A percentile compares a stretch with the other conserved stretches of the same genome.
Evolutionary conservation across 53 echinoderm and acorn worm species (phyloP).

Genomic region (Apostichopus leukothele): DNA sequence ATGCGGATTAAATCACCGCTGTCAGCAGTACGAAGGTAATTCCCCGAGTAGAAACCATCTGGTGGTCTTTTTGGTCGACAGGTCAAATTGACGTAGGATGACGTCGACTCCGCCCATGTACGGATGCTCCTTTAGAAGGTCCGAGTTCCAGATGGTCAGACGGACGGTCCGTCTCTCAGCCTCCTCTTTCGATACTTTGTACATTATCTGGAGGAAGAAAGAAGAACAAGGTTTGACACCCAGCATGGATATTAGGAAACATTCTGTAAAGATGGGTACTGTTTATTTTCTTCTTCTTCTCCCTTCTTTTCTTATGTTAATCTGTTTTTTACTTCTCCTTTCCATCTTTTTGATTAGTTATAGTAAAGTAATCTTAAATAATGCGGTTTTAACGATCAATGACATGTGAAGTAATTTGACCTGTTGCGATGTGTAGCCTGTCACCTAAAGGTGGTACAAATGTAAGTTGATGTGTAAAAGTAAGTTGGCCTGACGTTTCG

Average conservation of each 20-base stretch:
- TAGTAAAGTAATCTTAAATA: no score
- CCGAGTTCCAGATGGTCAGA: conserved; percentile 93
- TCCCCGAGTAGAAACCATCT: conserved; percentile 43
- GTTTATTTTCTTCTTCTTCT: neutral
- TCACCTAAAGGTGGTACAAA: no score
- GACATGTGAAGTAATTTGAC: no score
- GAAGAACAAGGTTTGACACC: neutral
- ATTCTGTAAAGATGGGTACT: no score
- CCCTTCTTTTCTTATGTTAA: neutral
- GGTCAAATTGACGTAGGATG: conserved; percentile 5
- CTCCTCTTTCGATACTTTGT: conserved; percentile 65
- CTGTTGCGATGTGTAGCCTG: no score
- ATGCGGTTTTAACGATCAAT: no score
- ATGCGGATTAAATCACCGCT: no score
- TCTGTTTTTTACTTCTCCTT: no score
- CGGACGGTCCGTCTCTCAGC: conserved; percentile 72
- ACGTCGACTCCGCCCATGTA: conserved; percentile 75
- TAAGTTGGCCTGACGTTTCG: no score
- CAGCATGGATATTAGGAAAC: no score
- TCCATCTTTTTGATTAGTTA: no score
- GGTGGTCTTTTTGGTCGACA: conserved; percentile 3
- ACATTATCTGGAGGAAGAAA: conserved; percentile 63
- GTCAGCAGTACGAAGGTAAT: conserved; percentile 44
- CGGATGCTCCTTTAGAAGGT: conserved; percentile 86
- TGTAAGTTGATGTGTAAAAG: no score